phyloP scores from a whole-genome alignment of 2,888 invertebrate species.

The Hanleya hanleyi region DNA sequence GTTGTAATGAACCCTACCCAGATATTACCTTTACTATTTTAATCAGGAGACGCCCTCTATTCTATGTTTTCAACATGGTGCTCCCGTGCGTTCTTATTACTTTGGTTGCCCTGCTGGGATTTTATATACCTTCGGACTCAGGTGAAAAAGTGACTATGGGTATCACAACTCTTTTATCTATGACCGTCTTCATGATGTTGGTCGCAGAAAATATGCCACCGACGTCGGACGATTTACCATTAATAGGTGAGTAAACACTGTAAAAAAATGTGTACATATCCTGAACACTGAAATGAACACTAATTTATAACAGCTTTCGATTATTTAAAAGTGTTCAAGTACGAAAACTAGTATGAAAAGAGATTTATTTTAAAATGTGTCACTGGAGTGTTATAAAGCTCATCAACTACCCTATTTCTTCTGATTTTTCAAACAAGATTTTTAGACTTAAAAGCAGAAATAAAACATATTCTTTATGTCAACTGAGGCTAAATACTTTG shows the following conservation, averaged over 20 bases:
- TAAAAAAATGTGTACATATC: not conserved
- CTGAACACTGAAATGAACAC: not conserved
- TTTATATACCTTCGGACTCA: slow-evolving; percentile 76
- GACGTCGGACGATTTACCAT: slow-evolving; percentile 76
- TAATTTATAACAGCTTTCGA: too few species aligned
- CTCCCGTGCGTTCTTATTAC: slow-evolving; percentile 76
- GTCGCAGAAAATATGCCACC: slow-evolving; percentile 76
- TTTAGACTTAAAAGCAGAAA: too few species aligned
- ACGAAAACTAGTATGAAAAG: too few species aligned
- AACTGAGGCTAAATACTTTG: too few species aligned
- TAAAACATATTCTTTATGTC: too few species aligned
- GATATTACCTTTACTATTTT: slow-evolving; percentile 74
- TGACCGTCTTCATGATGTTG: slow-evolving; percentile 76
- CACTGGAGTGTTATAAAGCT: too few species aligned
- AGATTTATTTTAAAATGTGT: too few species aligned
- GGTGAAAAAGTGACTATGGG: slow-evolving; percentile 74
- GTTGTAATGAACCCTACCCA: slow-evolving; percentile 73
- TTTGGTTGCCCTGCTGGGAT: slow-evolving; percentile 75
- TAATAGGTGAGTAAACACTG: slow-evolving; percentile 73
- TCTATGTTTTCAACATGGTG: slow-evolving; percentile 76
- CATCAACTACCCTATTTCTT: too few species aligned
- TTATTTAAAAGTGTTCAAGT: too few species aligned
- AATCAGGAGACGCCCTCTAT: slow-evolving; percentile 74
- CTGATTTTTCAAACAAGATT: too few species aligned
- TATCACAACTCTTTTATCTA: slow-evolving; percentile 75